A percentile compares a stretch with the other conserved stretches of the same genome.
phyloP scores from a whole-genome alignment of 2,113 vertebrate genomes.

The Eudorcas thomsonii region DNA sequence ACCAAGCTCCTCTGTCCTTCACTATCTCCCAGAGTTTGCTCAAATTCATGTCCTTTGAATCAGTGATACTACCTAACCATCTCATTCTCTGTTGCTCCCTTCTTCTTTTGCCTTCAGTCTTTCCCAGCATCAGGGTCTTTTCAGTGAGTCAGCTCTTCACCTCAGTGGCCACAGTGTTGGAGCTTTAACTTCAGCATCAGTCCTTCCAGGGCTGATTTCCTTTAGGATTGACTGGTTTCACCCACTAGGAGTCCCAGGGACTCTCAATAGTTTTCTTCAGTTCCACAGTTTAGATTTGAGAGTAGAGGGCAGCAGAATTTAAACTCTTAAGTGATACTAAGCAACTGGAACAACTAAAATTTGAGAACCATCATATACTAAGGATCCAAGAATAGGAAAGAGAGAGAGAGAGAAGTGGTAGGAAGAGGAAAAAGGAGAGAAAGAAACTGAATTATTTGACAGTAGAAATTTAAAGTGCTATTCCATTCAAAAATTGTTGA shows the following conservation, averaged over 20 bases:
- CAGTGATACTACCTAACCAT: not conserved
- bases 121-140: not conserved
- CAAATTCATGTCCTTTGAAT: not conserved
- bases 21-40: not conserved
- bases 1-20: not conserved
- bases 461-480: not conserved
- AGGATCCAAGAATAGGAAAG: not conserved
- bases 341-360: not conserved
- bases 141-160: not conserved
- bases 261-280: not conserved
- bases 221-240: not conserved
- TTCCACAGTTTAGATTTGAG: not conserved
- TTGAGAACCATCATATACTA: not conserved
- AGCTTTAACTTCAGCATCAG: not conserved
- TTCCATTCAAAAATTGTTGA: not conserved
- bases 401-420: not conserved
- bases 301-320: not conserved
- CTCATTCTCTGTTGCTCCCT: not conserved
- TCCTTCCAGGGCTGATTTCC: not conserved
- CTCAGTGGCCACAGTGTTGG: not conserved
- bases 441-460: not conserved
- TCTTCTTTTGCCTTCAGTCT: not conserved
- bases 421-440: not conserved
- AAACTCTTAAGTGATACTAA: not conserved
- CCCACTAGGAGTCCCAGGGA: not conserved